Conservation (phyloP, 2,113 vertebrate genomes). For the Leptocoma aspasia region DNA sequence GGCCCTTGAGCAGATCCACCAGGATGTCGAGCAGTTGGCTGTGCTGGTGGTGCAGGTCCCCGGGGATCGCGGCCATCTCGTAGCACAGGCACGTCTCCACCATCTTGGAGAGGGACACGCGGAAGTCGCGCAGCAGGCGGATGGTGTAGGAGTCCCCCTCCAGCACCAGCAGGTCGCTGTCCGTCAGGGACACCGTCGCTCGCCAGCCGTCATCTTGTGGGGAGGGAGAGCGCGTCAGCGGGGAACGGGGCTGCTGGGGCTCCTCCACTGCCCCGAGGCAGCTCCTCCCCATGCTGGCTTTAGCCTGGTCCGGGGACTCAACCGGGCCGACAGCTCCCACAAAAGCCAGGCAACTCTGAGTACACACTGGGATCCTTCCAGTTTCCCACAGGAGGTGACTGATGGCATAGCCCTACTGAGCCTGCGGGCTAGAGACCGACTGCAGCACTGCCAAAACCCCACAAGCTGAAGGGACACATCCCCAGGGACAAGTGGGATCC, state of each 20-base stretch:
- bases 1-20: slow-evolving; percentile 85
- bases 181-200: slow-evolving; percentile 82
- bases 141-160: slow-evolving; percentile 80
- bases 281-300: rapidly evolving
- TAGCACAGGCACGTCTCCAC: slow-evolving; percentile 83
- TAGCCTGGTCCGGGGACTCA: rapidly evolving
- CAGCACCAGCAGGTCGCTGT: slow-evolving; percentile 82
- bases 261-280: not conserved
- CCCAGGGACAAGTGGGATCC: not conserved
- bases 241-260: not conserved
- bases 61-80: slow-evolving; percentile 60
- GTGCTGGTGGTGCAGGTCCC: slow-evolving; percentile 78
- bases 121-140: slow-evolving; percentile 87
- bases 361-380: rapidly evolving
- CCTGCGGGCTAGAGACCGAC: rapidly evolving
- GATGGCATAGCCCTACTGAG: rapidly evolving
- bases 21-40: slow-evolving; percentile 84
- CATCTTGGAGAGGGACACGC: slow-evolving; percentile 88
- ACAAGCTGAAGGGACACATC: rapidly evolving
- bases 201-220: slow-evolving; percentile 76
- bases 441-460: not conserved
- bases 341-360: not conserved
- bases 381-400: not conserved
- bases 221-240: not conserved
- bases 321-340: rapidly evolving